Evolutionary conservation across 1,140 invertebrate genomes (phyloP), one percentile per base, ranked within the genome.

Genomic region (Diorhabda carinulata): DNA sequence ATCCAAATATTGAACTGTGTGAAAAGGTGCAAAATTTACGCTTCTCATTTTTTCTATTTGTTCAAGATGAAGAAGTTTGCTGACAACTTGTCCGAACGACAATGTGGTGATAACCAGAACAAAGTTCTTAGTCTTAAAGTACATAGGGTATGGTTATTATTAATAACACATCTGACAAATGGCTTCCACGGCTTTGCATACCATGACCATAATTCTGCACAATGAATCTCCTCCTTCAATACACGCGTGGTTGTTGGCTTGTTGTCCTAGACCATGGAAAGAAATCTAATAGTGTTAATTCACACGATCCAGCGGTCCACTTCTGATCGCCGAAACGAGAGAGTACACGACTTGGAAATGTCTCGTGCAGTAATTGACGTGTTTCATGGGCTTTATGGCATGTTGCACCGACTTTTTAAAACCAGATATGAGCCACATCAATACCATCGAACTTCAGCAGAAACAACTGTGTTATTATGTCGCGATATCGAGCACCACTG

Each of bases 281-380:
- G 3, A 69, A 57, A 58, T 69, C 42, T 40, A 69, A 64, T 64
- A 43, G 43, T 69, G 67, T 74, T 69, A 73, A 73, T 68, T 76
- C 71, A 65, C 69, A 72, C 25, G 71, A 73, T 73, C 71, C 70
- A 44, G 71, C 65, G 2, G 73, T 63, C 68, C 63, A 74, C 72
- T 73, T 72, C 64, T 69, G 40, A 70, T 77, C 72, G 67, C 64
- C 65, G n/a, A 72, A 71, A 61, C 68, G 71, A 65, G 72, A 78
- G 61, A 78, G 65, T 68, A 76, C 62, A 64, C 67, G 68, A 68
- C 71, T 61, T n/a, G 68, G 71, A 68, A 76, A 76, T 74, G 63
- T 69, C 70, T 70, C 71, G 57, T 72, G 65, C 59, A 76, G 67
- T 70, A 76, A 70, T 71, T 69, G 25, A 62, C 74, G 70, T 69